Percentiles rank a stretch among this genome's conserved stretches.
phyloP scores from a whole-genome alignment of 2,113 vertebrate genomes.

The Nothocercus julius region DNA sequence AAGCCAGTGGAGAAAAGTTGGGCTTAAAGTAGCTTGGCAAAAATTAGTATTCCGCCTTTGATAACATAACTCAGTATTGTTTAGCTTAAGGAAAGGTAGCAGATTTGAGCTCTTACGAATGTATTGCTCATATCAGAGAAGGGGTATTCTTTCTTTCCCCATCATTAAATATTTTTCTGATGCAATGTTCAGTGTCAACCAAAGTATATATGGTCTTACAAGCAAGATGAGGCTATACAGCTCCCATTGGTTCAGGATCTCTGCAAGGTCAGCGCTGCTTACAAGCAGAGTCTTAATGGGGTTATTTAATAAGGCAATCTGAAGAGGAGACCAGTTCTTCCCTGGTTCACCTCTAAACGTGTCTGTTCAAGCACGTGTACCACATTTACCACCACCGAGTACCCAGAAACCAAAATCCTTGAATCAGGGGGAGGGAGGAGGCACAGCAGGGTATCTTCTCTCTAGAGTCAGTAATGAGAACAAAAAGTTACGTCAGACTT shows the following conservation, averaged over 20 bases:
- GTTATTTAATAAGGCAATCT: background rate
- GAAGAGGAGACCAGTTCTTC: background rate
- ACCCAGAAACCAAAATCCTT: background rate
- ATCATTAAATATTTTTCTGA: background rate
- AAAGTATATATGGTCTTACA: background rate
- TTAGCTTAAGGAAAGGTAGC: background rate
- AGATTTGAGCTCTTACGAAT: background rate
- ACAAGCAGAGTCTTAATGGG: background rate
- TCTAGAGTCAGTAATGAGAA: conserved; percentile 11
- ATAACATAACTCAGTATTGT: background rate
- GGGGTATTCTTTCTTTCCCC: background rate
- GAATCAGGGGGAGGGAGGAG: conserved; percentile 11
- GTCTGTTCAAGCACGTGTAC: background rate
- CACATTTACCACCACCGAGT: background rate
- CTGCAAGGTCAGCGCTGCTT: background rate
- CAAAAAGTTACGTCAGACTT: conserved; percentile 37
- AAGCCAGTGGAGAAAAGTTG: background rate
- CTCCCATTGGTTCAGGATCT: background rate
- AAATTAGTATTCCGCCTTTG: background rate
- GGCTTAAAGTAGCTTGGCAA: background rate
- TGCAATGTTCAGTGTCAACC: conserved; percentile 5
- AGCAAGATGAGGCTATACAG: background rate
- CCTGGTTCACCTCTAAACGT: background rate
- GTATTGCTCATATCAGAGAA: background rate
- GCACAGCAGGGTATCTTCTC: background rate